Base-by-base conservation (phyloP, 2,113 vertebrate genomes). In the Strix aluco region DNA sequence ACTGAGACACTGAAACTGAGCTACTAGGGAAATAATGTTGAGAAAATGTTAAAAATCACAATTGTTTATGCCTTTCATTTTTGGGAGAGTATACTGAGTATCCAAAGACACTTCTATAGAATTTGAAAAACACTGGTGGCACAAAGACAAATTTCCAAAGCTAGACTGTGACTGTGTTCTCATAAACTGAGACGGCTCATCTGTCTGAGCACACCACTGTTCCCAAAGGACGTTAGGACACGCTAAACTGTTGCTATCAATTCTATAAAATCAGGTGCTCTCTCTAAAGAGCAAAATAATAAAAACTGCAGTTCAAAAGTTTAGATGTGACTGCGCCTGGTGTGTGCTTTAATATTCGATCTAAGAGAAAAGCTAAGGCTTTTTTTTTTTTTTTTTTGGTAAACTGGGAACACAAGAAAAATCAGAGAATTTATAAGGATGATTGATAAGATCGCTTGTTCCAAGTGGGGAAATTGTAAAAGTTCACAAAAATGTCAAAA, bases 301-400 rank as follows among this genome's bases (percentile, higher is more conserved):
- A 97, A 97, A 98, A 96, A 94, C 4, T 55, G 83, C 74, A 94
- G 96, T 98, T 98, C 96, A 97, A 94, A 96, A 97, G 97, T 98
- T 97, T 97, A 97, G 92, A 90, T 95, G 82, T 95, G 97, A 97
- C 82, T 97, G 96, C 90, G 90, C 66, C 81, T 92, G 96, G 75
- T 82, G 71, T 93, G 91, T 92, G 93, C 90, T 98, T 98, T 96
- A 98, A 97, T 97, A 97, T 86, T 92, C 10, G 58, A 94, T 92
- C 83, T 92, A 93, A 96, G 89, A 82, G 61, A 69, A 80, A 96
- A 96, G 91, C 51, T 59, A 89, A 96, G 63, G 51, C 20, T 86
- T 86, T 92, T 73, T 71, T 49, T 34, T n/a, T n/a, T n/a, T 40
- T n/a, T 32, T 29, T 36, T 58, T 83, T 36, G 1, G 30, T 32